Base-by-base conservation (phyloP, 1,140 invertebrate species). In the Lysiphlebus fabarum region DNA sequence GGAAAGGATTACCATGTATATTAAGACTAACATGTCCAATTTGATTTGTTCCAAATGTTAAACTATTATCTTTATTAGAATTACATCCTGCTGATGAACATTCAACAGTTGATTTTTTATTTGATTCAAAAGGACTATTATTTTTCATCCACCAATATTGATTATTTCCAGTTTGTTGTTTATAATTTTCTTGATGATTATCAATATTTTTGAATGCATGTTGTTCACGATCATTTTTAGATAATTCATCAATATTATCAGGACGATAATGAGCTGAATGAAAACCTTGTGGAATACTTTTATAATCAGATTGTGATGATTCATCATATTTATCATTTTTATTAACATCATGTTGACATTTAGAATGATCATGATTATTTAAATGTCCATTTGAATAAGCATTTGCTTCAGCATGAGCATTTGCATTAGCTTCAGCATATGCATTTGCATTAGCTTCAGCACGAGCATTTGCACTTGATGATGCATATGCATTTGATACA, bases 1-100 rank as follows among this genome's bases (percentile, higher is more conserved):
- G 40, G 61, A 67, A 70, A 0, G 68, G 68, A 54, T 69, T 69
- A 44, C 41, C 59, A 2, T 55, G 54, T 26, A 47, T 9, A 10
- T 62, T 56, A 10, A 58, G 9, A 6, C 33, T 33, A 10, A 53
- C 45, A 6, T 60, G 55, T 37, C 50, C 51, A 10, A 41, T 14
- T 9, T 60, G 45, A 48, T 50, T 60, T 10, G 41, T 17, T 7
- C 49, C 61, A 6, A 45, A 37, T 9, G 50, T 54, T 37, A n/a
- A 58, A 36, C 41, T 38, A 34, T 53, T 42, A 10, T 54, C 59
- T 37, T 60, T 51, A 33, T 12, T 49, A 4, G 55, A 37, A 7
- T 58, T 11, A 48, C 62, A 64, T 41, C 36, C 55, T 26, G 49
- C 58, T 4, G 59, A 10, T 5, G 38, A 10, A 40, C 62, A 64